Base-by-base conservation (phyloP, 1,140 invertebrate species). In the Ips nitidus region DNA sequence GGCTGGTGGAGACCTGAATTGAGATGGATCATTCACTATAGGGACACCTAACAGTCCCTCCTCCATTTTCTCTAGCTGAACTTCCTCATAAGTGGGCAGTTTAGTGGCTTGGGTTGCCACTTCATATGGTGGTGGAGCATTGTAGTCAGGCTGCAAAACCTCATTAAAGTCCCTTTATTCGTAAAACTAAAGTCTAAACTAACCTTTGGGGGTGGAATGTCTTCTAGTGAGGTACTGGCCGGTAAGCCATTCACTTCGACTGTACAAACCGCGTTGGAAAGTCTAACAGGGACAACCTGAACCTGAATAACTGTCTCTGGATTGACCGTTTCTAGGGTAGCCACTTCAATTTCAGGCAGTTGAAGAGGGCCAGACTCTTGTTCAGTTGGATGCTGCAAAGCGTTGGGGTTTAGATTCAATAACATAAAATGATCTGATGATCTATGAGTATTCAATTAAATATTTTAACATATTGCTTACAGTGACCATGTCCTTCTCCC, bases 81-180 rank as follows among this genome's bases (percentile, higher is more conserved):
- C 93, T 80, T 96, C 93, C 79, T 95, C 94, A 82, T 96, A 96
- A 47, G 91, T 92, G 38, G 94, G 94, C 76, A 95, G 83, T 82
- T 94, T 94, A 59, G 89, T 89, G 40, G 87, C 85, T 82, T 93
- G 89, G 62, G 90, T 90, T 39, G 87, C 87, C 4, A 91, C 86
- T 78, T 91, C 89, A 79, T 96, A 96, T 1, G 92, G 91, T 2
- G 94, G 94, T 39, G 94, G 92, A 57, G 91, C 91, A 58, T 89
- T 90, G 79, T 91, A 92, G 76, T 94, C 91, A 22, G 87, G 41
- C 68, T 70, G 36, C 39, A 57, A 61, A 65, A 65, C 7, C 38
- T 56, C 8, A 38, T 8, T 53, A 64, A 64, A 52, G 43, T 43
- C 4, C 42, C 42, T 37, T 43, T 56, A 56, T 57, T 41, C 6